phyloP scores from a whole-genome alignment of 2,113 vertebrate species.

The Arizona elegans region DNA sequence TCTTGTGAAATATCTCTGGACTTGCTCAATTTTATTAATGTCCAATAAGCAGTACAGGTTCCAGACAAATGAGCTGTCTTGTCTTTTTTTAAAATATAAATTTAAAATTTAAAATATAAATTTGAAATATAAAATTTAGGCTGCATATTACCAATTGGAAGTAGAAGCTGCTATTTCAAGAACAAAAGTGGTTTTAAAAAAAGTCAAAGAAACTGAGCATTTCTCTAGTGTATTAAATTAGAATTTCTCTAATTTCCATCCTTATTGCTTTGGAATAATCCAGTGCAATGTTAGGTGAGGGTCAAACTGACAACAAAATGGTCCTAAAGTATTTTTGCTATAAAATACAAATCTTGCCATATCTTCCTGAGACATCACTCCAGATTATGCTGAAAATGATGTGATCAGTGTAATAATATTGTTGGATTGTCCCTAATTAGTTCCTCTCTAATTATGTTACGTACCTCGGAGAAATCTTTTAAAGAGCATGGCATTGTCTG shows the following conservation, averaged over 20 bases:
- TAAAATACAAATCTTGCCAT: background rate
- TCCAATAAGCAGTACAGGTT: too few species aligned
- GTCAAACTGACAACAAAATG: fast-evolving
- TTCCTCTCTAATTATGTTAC: constrained; percentile 43
- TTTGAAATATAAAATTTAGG: background rate
- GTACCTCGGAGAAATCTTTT: constrained; percentile 67
- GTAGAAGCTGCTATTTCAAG: background rate
- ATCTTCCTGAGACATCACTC: constrained; percentile 42
- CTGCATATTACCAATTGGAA: background rate
- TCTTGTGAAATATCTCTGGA: too few species aligned
- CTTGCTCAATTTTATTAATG: too few species aligned
- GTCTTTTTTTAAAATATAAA: too few species aligned
- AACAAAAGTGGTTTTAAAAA: background rate
- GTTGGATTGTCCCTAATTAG: constrained; percentile 60
- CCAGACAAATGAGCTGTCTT: too few species aligned
- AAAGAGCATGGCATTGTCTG: constrained; percentile 46
- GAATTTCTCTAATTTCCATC: background rate
- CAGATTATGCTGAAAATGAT: constrained; percentile 56
- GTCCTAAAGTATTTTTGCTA: background rate
- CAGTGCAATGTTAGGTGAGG: background rate
- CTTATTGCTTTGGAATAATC: background rate
- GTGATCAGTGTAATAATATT: constrained; percentile 62
- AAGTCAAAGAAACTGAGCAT: background rate
- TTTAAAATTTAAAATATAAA: too few species aligned
- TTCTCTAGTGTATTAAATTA: background rate